Conservation (phyloP, 2,888 invertebrate species). For the Lymantria monacha region DNA sequence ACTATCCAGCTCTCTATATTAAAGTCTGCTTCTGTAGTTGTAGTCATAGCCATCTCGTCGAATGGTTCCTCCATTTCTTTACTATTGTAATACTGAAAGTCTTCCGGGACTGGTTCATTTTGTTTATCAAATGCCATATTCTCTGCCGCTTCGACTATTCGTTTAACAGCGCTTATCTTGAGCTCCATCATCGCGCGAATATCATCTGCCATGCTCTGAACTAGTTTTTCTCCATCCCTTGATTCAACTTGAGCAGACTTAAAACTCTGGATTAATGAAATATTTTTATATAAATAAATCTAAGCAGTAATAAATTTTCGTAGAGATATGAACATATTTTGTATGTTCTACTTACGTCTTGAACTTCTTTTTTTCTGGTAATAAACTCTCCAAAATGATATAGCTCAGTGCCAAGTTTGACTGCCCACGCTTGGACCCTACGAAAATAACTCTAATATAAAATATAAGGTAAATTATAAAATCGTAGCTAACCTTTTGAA, state of each 20-base stretch:
- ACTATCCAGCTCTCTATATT: conserved; percentile 76
- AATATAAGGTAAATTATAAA: background rate
- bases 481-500: background rate
- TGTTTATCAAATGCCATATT: conserved; percentile 86
- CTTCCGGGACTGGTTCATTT: conserved; percentile 78
- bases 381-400: conserved; percentile 91
- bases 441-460: conserved; percentile 9
- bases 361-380: conserved; percentile 89
- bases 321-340: background rate
- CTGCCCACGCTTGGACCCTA: conserved; percentile 91
- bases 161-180: conserved; percentile 92
- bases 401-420: conserved; percentile 90
- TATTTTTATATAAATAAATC: background rate
- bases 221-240: conserved; percentile 89
- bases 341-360: conserved; percentile 82
- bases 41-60: conserved; percentile 71
- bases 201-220: conserved; percentile 91
- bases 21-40: conserved; percentile 80
- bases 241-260: conserved; percentile 89
- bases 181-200: conserved; percentile 94
- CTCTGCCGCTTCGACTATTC: conserved; percentile 95
- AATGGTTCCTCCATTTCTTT: conserved; percentile 85
- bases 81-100: conserved; percentile 86
- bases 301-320: background rate
- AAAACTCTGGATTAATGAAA: conserved; percentile 84